Evolutionary conservation across 2,113 vertebrate genomes (phyloP).

Genomic region (Callospermophilus lateralis): DNA sequence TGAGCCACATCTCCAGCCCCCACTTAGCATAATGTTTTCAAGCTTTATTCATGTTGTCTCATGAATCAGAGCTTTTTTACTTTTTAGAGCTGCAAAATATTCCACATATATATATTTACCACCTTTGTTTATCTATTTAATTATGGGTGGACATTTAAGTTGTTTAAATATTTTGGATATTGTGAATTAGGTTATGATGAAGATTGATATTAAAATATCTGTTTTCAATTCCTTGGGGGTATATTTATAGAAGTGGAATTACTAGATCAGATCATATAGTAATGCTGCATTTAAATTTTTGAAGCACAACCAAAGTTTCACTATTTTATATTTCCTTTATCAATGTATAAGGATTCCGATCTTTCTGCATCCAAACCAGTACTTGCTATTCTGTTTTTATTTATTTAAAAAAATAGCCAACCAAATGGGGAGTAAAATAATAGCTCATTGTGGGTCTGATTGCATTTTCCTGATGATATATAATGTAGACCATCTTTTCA

Average conservation of each 20-base stretch:
- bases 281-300: conserved; percentile 31
- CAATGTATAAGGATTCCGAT: background rate
- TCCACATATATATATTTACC: background rate
- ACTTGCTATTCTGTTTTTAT: background rate
- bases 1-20: no score
- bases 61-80: background rate
- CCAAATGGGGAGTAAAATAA: background rate
- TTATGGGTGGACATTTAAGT: background rate
- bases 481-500: background rate
- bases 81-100: background rate
- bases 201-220: background rate
- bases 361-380: background rate
- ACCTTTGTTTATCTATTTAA: background rate
- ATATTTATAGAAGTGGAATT: conserved; percentile 24
- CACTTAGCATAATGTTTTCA: conserved; percentile 25
- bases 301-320: background rate
- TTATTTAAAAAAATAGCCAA: background rate
- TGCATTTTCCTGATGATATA: conserved; percentile 16
- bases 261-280: background rate
- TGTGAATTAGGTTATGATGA: conserved; percentile 3
- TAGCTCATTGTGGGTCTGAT: conserved; percentile 12
- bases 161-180: background rate
- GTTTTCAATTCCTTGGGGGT: background rate
- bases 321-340: background rate
- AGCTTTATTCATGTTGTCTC: background rate